These are phyloP conservation scores for Gephyroberyx darwinii DNA, from an alignment of 2,797 vertebrate genomes.

Conservation along the genomic window DNA sequence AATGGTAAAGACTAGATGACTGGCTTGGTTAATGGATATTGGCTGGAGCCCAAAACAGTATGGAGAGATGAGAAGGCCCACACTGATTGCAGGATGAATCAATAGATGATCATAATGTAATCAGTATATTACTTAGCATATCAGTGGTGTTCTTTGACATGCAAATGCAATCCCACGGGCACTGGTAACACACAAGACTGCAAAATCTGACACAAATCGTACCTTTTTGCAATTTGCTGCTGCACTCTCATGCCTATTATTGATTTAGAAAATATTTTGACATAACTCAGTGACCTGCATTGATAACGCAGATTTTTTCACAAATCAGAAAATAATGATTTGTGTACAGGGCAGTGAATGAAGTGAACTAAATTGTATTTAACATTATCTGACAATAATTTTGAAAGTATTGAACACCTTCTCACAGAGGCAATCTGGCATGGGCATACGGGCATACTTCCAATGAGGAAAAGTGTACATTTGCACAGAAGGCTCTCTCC, in stretches of 20 bases:
- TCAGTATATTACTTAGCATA: constrained; percentile 44
- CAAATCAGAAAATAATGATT: neutral
- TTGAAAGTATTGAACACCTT: constrained; percentile 8
- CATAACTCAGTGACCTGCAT: neutral
- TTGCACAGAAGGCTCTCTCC: constrained; percentile 33
- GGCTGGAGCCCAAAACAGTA: constrained; percentile 43
- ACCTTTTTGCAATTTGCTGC: neutral
- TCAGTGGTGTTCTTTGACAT: constrained; percentile 16
- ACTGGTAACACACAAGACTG: constrained; percentile 15
- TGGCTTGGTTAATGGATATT: constrained; percentile 47
- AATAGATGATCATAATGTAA: constrained; percentile 37
- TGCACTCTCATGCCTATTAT: neutral
- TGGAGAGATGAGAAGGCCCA: constrained; percentile 39
- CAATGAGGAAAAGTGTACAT: constrained; percentile 37
- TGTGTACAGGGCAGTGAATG: neutral
- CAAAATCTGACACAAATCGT: neutral
- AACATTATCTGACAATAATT: neutral
- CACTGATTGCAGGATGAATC: constrained; percentile 37
- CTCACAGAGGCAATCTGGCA: constrained; percentile 14
- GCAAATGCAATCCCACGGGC: neutral
- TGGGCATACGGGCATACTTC: constrained; percentile 39
- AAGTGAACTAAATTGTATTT: neutral
- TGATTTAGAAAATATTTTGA: neutral
- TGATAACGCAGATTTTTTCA: neutral
- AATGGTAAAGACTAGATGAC: constrained; percentile 46